phyloP scores from a whole-genome alignment of 1,140 invertebrate genomes.

The Pachypsylla venusta region DNA sequence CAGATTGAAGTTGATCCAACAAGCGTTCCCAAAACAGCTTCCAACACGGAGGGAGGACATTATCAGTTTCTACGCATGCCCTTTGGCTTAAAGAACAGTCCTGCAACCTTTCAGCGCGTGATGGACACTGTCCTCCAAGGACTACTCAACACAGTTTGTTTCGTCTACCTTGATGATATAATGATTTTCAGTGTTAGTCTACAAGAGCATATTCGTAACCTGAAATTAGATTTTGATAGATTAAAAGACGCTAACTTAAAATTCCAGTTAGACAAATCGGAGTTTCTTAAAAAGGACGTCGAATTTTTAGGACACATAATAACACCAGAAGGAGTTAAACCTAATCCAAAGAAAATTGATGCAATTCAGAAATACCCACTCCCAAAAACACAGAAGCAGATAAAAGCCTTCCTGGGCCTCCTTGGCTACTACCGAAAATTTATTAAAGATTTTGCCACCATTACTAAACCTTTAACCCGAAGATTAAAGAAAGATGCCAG shows the following conservation, averaged over 20 bases:
- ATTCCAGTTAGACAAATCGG: constrained; percentile 26
- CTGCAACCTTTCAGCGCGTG: constrained; percentile 17
- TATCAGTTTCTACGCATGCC: constrained; percentile 21
- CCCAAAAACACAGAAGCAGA: constrained; percentile 27
- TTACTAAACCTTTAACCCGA: constrained; percentile 24
- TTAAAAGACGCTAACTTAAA: constrained; percentile 22
- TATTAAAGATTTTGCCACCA: constrained; percentile 25
- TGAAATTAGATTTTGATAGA: constrained; percentile 22
- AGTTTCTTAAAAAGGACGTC: constrained; percentile 24
- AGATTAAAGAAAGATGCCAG: constrained; percentile 14
- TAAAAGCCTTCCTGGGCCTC: constrained; percentile 34
- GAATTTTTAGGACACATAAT: constrained; percentile 30
- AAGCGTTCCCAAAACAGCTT: constrained; percentile 26
- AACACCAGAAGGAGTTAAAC: constrained; percentile 23
- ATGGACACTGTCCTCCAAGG: constrained; percentile 23
- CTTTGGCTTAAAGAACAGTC: constrained; percentile 22
- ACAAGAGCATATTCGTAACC: constrained; percentile 18
- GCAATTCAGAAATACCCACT: constrained; percentile 26
- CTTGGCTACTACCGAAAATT: constrained; percentile 31
- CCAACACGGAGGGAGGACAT: constrained; percentile 15
- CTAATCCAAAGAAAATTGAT: constrained; percentile 28
- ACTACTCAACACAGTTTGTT: constrained; percentile 17
- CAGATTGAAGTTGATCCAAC: constrained; percentile 27
- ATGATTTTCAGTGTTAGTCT: constrained; percentile 25
- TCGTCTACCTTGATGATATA: constrained; percentile 30